phyloP scores from a whole-genome alignment of 2,888 invertebrate genomes.

The Cheilosia vulpina region DNA sequence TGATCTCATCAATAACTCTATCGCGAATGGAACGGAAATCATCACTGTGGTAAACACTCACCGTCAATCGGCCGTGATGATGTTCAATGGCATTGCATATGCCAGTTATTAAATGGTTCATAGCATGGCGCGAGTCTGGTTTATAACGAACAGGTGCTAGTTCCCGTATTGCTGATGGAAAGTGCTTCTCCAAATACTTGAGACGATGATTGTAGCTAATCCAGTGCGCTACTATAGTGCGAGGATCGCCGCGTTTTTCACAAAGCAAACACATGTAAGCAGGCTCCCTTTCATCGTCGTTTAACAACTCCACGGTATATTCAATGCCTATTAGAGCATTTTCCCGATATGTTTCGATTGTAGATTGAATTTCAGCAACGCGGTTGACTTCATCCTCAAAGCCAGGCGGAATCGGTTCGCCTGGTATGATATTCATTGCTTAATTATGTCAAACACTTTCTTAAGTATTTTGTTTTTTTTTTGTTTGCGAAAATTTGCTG shows the following conservation, averaged over 20 bases:
- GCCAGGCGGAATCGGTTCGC: slow-evolving; percentile 89
- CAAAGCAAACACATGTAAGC: slow-evolving; percentile 91
- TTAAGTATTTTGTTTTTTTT: neutral
- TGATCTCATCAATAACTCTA: slow-evolving; percentile 87
- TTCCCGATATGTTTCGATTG: slow-evolving; percentile 84
- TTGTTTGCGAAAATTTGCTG: neutral
- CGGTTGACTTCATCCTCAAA: slow-evolving; percentile 87
- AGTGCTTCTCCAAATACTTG: slow-evolving; percentile 86
- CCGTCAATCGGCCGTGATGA: slow-evolving; percentile 88
- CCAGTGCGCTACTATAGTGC: slow-evolving; percentile 91
- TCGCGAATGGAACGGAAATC: slow-evolving; percentile 88
- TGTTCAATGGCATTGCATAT: slow-evolving; percentile 89
- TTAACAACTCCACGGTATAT: slow-evolving; percentile 90
- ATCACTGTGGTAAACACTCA: slow-evolving; percentile 87
- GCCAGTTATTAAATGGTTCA: slow-evolving; percentile 84
- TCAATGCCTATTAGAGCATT: slow-evolving; percentile 89
- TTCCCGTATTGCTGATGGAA: slow-evolving; percentile 85
- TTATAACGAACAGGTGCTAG: slow-evolving; percentile 87
- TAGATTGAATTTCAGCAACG: slow-evolving; percentile 84
- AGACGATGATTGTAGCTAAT: slow-evolving; percentile 90
- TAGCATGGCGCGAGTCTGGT: slow-evolving; percentile 85
- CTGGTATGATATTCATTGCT: slow-evolving; percentile 84
- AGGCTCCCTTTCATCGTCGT: slow-evolving; percentile 88
- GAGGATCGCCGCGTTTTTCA: slow-evolving; percentile 90
- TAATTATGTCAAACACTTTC: slow-evolving; percentile 1